Percentiles rank a stretch among this genome's conserved stretches.
Conservation (phyloP, 2,113 vertebrate genomes). For the Hepsetus odoe region DNA sequence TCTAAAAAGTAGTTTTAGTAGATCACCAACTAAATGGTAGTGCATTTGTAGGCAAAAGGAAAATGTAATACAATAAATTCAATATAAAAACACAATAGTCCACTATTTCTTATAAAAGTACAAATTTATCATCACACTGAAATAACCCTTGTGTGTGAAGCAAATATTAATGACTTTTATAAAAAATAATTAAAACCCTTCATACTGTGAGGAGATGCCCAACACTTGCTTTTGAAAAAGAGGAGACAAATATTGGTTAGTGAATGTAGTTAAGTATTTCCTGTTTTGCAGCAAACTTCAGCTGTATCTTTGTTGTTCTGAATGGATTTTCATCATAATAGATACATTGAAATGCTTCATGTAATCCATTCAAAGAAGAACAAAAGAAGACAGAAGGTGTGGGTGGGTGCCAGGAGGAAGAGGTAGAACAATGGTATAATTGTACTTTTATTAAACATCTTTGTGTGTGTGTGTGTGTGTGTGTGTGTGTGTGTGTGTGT, state of each 20-base stretch:
- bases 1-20: too few relatives aligned
- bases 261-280: neutral
- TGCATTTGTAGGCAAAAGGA: too few relatives aligned
- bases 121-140: too few relatives aligned
- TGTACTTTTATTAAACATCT: slow-evolving; percentile 41
- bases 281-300: neutral
- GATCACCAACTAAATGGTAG: too few relatives aligned
- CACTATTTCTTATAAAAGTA: too few relatives aligned
- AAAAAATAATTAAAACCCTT: too few relatives aligned
- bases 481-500: slow-evolving; percentile 30
- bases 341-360: neutral
- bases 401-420: slow-evolving; percentile 22
- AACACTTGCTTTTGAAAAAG: too few relatives aligned
- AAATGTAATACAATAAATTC: too few relatives aligned
- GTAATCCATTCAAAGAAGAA: slow-evolving; percentile 2
- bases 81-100: too few relatives aligned
- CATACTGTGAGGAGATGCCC: too few relatives aligned
- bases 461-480: slow-evolving; percentile 22
- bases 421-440: slow-evolving; percentile 34
- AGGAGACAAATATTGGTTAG: neutral
- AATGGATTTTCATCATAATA: neutral
- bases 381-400: slow-evolving; percentile 23
- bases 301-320: neutral
- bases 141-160: too few relatives aligned
- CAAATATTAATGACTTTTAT: too few relatives aligned